Percentiles rank a stretch among this genome's conserved stretches.
Evolutionary conservation across 1,140 invertebrate species (phyloP).

Genomic region (Cryptotermes secundus): DNA sequence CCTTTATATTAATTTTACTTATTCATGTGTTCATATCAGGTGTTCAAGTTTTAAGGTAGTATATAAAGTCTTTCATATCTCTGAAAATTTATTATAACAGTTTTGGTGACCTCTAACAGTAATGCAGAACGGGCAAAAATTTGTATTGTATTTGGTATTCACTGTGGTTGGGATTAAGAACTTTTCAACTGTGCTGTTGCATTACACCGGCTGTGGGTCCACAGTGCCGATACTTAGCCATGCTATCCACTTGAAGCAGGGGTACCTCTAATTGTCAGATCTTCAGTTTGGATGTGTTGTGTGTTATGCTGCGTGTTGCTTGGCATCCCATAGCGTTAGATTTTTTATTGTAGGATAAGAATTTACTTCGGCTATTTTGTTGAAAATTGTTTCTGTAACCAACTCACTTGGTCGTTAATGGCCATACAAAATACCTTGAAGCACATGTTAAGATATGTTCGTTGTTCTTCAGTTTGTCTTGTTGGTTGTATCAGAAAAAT

Average conservation of each 20-base stretch:
- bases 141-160: not conserved
- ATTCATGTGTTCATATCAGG: too few species aligned
- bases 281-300: not conserved
- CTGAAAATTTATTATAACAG: too few species aligned
- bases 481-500: not conserved
- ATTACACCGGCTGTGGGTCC: not conserved
- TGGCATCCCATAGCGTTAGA: not conserved
- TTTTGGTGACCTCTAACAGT: too few species aligned
- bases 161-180: not conserved
- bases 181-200: not conserved
- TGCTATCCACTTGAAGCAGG: not conserved
- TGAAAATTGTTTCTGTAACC: conserved; percentile 16
- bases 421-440: not conserved
- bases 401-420: not conserved
- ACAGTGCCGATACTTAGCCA: not conserved
- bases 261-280: not conserved
- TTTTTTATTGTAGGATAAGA: not conserved
- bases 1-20: too few species aligned
- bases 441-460: not conserved
- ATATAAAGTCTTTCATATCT: too few species aligned
- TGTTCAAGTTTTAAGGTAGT: too few species aligned
- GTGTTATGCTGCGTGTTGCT: not conserved
- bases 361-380: not conserved
- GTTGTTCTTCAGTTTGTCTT: not conserved
- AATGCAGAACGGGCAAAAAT: too few species aligned